Conservation (phyloP, 2,113 vertebrate genomes). For the Sterrhoptilus dennistouni region DNA sequence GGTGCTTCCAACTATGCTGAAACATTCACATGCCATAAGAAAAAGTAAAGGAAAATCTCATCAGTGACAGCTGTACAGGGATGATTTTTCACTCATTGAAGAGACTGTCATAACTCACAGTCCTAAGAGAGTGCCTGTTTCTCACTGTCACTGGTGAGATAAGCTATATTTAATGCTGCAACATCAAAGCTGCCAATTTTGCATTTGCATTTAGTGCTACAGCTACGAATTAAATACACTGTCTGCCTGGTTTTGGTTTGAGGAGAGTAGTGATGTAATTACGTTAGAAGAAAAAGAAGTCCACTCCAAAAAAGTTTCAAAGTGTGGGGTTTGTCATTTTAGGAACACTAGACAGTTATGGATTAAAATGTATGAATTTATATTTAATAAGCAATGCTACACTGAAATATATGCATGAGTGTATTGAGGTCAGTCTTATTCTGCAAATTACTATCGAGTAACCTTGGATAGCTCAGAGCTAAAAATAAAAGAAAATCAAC, state of each 20-base stretch:
- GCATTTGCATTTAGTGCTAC: slow-evolving; percentile 42
- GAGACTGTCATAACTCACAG: slow-evolving; percentile 63
- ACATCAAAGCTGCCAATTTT: slow-evolving; percentile 61
- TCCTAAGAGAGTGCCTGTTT: slow-evolving; percentile 69
- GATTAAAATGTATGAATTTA: neutral
- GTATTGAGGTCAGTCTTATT: neutral
- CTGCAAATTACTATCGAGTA: neutral
- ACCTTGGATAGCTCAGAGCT: neutral
- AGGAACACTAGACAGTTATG: neutral
- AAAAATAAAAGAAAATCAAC: neutral
- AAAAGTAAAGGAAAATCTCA: neutral
- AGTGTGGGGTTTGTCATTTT: neutral
- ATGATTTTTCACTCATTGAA: slow-evolving; percentile 59
- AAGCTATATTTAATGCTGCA: slow-evolving; percentile 52
- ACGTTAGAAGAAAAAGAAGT: neutral
- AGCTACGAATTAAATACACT: slow-evolving; percentile 21
- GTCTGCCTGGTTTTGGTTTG: slow-evolving; percentile 7
- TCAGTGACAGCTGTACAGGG: slow-evolving; percentile 38
- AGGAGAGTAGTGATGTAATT: slow-evolving; percentile 19
- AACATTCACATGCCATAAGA: neutral
- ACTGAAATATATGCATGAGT: neutral
- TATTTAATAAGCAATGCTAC: neutral
- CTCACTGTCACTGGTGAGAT: slow-evolving; percentile 68
- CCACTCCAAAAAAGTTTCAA: neutral
- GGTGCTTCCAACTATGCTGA: neutral